Evolutionary conservation across 30 jellyfish, hydroid and myxozoan genomes (phyloP).

Genomic region (Aurelia sp.): DNA sequence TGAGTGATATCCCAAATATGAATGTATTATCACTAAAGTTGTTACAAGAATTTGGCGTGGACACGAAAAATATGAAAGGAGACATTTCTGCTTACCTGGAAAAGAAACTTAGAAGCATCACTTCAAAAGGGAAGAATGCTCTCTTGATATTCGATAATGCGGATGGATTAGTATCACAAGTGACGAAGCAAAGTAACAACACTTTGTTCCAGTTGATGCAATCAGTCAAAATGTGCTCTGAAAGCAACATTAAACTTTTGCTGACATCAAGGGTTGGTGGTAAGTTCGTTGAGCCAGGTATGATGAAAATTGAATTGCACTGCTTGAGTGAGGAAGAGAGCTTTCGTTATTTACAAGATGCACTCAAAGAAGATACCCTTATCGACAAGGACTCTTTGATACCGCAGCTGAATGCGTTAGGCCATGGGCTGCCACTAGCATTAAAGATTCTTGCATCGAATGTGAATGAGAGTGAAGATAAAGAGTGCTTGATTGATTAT

Average conservation of each 20-base stretch:
- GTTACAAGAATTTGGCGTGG: slow-evolving; percentile 11
- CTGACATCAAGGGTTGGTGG: slow-evolving; percentile 4
- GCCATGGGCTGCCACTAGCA: slow-evolving; percentile 14
- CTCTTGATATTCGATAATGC: slow-evolving; percentile 2
- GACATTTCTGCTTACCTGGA: background rate
- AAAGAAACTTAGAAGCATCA: background rate
- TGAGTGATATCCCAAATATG: background rate
- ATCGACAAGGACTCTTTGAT: slow-evolving; percentile 1
- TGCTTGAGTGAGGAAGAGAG: background rate
- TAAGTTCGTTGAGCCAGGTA: background rate
- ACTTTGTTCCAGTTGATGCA: background rate
- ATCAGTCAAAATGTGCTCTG: background rate
- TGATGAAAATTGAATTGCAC: background rate
- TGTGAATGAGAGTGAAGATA: background rate
- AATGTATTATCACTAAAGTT: background rate
- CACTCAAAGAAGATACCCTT: background rate
- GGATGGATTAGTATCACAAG: background rate
- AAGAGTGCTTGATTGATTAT: background rate
- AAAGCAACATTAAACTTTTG: background rate
- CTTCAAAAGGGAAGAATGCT: background rate
- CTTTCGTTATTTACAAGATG: background rate
- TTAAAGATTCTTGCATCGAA: background rate
- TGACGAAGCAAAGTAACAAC: background rate
- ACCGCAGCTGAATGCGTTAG: background rate
- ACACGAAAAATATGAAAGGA: background rate